phyloP scores from a whole-genome alignment of 2,888 invertebrate species.

The Argyresthia goedartella region DNA sequence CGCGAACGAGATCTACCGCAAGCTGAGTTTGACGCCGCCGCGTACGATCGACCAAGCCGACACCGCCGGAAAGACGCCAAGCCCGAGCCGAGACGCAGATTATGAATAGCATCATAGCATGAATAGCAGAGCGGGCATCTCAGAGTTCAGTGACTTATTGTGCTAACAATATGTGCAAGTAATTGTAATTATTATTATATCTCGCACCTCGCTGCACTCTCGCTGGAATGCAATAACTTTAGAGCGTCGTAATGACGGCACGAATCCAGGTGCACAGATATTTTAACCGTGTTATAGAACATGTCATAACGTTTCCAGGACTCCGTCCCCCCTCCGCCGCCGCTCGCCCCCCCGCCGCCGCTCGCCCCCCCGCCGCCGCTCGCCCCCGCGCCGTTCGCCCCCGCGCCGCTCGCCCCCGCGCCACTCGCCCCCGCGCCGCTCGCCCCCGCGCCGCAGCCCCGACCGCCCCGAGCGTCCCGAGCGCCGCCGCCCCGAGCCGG shows the following conservation, averaged over 20 bases:
- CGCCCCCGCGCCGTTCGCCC: slow-evolving; percentile 15
- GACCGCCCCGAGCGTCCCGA: not conserved
- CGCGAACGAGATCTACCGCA: slow-evolving; percentile 78
- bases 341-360: slow-evolving; percentile 12
- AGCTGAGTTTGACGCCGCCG: slow-evolving; percentile 55
- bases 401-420: slow-evolving; percentile 13
- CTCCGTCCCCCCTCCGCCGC: slow-evolving; percentile 13
- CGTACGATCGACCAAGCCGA: not conserved
- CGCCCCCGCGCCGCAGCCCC: slow-evolving; percentile 7
- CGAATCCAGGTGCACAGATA: no score
- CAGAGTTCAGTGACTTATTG: no score
- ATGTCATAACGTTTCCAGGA: slow-evolving; percentile 4
- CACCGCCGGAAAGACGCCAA: no score
- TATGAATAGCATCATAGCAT: no score
- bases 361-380: slow-evolving; percentile 14
- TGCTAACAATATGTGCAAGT: no score
- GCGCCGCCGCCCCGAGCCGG: slow-evolving; percentile 3
- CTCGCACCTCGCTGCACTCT: no score
- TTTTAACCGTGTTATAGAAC: no score
- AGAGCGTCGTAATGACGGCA: no score
- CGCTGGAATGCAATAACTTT: no score
- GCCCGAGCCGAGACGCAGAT: slow-evolving; percentile 5
- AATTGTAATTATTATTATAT: no score
- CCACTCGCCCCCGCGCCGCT: no score
- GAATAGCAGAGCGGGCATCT: no score